Evolutionary conservation across 2,113 vertebrate genomes (phyloP).

Genomic region (Atlantisia rogersi): DNA sequence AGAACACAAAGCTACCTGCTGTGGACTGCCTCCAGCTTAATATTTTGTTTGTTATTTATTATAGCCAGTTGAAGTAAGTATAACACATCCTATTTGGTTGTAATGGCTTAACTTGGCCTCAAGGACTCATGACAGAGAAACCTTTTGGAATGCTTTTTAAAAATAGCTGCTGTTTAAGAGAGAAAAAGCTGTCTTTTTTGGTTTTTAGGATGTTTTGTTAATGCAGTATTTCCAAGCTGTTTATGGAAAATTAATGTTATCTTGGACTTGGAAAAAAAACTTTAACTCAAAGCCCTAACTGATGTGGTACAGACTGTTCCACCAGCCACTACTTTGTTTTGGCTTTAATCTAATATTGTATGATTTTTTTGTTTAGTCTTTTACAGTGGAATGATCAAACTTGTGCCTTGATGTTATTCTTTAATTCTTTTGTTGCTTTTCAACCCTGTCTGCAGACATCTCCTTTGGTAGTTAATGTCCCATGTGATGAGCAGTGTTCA

Average conservation of each 20-base stretch:
- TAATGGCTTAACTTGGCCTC: neutral
- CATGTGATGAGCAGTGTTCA: neutral
- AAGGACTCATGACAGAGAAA: neutral
- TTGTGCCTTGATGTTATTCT: neutral
- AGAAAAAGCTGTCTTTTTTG: neutral
- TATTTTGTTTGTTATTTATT: neutral
- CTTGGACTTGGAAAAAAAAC: too few species aligned
- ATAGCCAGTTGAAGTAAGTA: neutral
- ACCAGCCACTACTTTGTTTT: neutral
- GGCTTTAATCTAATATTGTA: neutral
- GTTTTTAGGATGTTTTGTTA: rapidly evolving
- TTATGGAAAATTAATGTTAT: neutral
- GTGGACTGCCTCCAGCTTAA: neutral
- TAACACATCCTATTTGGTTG: neutral
- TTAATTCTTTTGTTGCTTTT: neutral
- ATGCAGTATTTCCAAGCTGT: neutral
- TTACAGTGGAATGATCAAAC: neutral
- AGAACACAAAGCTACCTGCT: neutral
- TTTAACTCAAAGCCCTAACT: neutral
- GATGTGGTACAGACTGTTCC: neutral
- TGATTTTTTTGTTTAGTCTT: neutral
- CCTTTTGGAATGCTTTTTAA: neutral
- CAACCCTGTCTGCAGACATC: neutral
- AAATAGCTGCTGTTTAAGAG: neutral
- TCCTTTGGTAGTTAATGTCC: neutral